These are phyloP conservation scores for Prinia subflava DNA, from an alignment of 2,113 vertebrate species.

Conservation along the genomic window DNA sequence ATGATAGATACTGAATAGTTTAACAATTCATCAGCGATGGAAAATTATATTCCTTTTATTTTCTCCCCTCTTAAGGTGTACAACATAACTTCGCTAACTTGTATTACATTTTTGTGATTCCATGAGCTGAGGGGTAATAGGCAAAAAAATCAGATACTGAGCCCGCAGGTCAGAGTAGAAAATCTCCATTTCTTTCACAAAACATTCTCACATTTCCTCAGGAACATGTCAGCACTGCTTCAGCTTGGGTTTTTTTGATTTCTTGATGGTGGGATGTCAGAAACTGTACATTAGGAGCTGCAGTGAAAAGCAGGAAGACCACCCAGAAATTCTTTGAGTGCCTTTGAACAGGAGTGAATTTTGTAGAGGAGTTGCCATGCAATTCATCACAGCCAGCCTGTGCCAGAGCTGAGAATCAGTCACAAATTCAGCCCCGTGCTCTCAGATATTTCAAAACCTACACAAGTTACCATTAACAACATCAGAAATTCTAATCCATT, in stretches of 20 bases:
- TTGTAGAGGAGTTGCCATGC: neutral
- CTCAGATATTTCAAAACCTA: neutral
- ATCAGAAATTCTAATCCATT: neutral
- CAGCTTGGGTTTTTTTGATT: neutral
- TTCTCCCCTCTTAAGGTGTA: neutral
- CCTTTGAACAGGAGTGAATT: neutral
- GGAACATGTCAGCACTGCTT: neutral
- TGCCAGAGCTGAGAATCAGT: neutral
- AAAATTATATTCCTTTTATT: neutral
- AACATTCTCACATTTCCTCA: neutral
- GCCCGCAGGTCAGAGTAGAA: neutral
- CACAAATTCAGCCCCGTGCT: neutral
- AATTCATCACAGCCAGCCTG: neutral
- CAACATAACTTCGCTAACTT: neutral
- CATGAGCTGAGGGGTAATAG: neutral
- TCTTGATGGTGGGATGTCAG: neutral
- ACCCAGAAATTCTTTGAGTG: neutral
- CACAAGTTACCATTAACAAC: neutral
- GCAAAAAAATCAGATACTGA: neutral
- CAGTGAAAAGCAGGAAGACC: neutral
- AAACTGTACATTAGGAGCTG: neutral
- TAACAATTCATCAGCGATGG: neutral
- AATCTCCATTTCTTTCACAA: neutral
- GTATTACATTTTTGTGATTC: neutral
- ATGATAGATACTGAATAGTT: neutral